These are phyloP conservation scores for Pristis pectinata DNA, from an alignment of 2,797 vertebrate genomes.

Conservation along the genomic window DNA sequence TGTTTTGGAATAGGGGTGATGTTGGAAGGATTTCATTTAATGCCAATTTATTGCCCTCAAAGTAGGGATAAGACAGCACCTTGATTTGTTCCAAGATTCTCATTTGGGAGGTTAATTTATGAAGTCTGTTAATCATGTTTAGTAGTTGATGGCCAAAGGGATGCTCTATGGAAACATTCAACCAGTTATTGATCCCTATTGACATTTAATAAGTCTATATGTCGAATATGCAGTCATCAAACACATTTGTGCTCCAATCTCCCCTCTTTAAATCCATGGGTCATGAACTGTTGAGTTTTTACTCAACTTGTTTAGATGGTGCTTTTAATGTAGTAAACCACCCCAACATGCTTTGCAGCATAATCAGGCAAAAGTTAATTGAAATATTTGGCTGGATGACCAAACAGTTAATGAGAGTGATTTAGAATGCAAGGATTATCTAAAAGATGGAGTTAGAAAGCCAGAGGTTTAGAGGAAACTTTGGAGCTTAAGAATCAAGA, in stretches of 20 bases:
- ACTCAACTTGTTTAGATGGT: no score
- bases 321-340: neutral
- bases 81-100: neutral
- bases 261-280: neutral
- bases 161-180: neutral
- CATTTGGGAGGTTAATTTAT: neutral
- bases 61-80: neutral
- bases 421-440: neutral
- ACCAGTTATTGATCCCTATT: neutral
- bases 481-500: neutral
- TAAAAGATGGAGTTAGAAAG: neutral
- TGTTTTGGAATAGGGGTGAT: neutral
- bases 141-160: neutral
- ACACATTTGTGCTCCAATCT: neutral
- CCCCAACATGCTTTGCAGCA: neutral
- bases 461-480: neutral
- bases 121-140: neutral
- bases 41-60: neutral
- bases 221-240: neutral
- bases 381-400: neutral
- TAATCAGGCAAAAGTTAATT: neutral
- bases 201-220: neutral
- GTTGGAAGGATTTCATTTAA: neutral
- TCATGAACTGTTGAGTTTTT: neutral
- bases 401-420: neutral